Conservation (phyloP, 2,113 vertebrate genomes). For the Calyptomena viridis region DNA sequence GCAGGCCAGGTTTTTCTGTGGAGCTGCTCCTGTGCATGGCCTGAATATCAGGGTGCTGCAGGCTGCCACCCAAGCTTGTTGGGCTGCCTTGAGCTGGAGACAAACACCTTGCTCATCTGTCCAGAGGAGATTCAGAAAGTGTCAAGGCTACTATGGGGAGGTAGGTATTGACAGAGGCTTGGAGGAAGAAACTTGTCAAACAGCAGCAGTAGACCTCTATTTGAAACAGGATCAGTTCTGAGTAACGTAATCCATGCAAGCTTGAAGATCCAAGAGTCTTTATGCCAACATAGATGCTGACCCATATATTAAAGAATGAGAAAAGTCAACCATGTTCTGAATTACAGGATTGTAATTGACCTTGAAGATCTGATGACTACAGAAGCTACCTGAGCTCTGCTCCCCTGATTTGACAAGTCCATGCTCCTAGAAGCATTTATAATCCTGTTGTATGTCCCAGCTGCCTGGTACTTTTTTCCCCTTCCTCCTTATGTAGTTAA, state of each 20-base stretch:
- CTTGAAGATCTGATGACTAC: not conserved
- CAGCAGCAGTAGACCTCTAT: not conserved
- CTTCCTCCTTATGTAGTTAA: not conserved
- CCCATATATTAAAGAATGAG: not conserved
- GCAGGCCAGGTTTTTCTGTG: not conserved
- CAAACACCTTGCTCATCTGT: not conserved
- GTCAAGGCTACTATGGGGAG: not conserved
- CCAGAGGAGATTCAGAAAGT: not conserved
- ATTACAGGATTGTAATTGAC: not conserved
- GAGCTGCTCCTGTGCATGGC: accelerated
- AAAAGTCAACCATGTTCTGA: not conserved
- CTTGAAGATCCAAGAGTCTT: not conserved
- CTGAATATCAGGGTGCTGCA: not conserved
- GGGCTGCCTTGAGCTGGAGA: not conserved
- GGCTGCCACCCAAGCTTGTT: not conserved
- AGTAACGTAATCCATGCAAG: not conserved
- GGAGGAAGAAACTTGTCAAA: not conserved
- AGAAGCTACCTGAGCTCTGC: slow-evolving; percentile 3
- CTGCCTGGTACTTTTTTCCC: not conserved
- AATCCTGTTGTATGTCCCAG: not conserved
- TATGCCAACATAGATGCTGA: not conserved
- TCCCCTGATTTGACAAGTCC: not conserved
- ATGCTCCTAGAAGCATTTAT: not conserved
- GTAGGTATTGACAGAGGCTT: not conserved
- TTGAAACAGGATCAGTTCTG: accelerated